Base-by-base conservation (phyloP, 2,113 vertebrate species). In the Erythrolamprus reginae region DNA sequence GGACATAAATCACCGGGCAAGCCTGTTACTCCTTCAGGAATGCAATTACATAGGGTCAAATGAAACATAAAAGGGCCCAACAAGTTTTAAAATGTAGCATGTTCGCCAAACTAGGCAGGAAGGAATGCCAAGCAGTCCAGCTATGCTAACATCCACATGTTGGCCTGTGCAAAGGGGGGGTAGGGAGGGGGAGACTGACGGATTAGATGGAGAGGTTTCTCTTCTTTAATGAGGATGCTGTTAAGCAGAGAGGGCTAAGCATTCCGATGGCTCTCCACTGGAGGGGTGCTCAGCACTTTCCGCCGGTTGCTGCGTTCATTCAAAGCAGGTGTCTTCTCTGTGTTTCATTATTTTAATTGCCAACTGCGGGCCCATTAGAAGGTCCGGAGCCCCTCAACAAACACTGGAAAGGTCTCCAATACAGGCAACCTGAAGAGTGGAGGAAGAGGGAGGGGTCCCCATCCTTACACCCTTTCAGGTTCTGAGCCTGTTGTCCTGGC, bases 41-140 rank as follows among this genome's bases (percentile, higher is more conserved):
- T 99, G 98, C 97, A 99, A 99, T 99, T 99, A 98, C 98, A 99
- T 98, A 98, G 98, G 98, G 98, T 99, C 98, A 99, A 99, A 99
- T 99, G 98, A 99, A 99, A 99, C 98, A 98, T 99, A 98, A 99
- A 99, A 99, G 98, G 97, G 97, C 96, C 97, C 98, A 98, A 98
- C 98, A 98, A 98, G 98, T 99, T 99, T 99, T 98, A 98, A 99
- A 99, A 99, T 97, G 98, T 98, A 98, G 98, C 97, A 98, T 98
- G 98, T 97, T 98, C 98, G 98, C 98, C 96, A 97, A 97, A 98
- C 98, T 97, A 97, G 96, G 97, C 98, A 97, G 97, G 97, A 97
- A 98, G 98, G 99, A 99, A 99, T 99, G 99, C 97, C 97, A 99
- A 99, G 98, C 98, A 98, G 98, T 98, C 94, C 96, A 99, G 98